Evolutionary conservation across 2,797 vertebrate genomes (phyloP), one percentile per base, ranked within the genome.

Genomic region (Spea hammondii): DNA sequence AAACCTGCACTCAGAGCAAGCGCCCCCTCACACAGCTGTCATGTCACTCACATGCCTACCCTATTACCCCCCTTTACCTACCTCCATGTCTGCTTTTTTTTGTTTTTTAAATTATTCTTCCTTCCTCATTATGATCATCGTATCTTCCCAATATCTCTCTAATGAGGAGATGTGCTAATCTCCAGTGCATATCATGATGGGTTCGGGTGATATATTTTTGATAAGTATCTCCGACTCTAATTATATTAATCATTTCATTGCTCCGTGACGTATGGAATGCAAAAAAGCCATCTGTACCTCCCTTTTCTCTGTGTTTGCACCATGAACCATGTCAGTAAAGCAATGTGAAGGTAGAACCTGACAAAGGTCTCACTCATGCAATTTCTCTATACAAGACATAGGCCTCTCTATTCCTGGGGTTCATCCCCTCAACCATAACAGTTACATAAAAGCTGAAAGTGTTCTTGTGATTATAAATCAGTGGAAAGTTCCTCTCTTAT

Each of bases 21-120:
- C n/a, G 55, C 17, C 70, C 48, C 65, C 49, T 70, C 49, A 62
- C 54, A 70, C 75, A 59, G 47, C 65, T 76, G 74, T 57, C 74
- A 17, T 69, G 75, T 77, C 75, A 77, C 66, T 77, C 55, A 49
- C 66, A 45, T 12, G 1, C n/a, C 45, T 53, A 55, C 59, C 32
- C 59, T 3, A 12, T 57, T 11, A 57, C 11, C 12, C 55, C 55
- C 55, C 55, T 17, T 62, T 6, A 14, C 59, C 59, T 17, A 10
- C 59, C 59, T 32, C 59, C 59, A 1, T 4, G 6, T 17, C 59
- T 62, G n/a, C 32, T 10, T 62, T 14, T 62, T 62, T 32, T 32
- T 2, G 1, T 32, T 32, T 32, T 32, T 32, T 32, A 1, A 62
- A 62, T 47, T 45, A 45, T 46, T 45, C 64, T 46, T 17, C 32